Evolutionary conservation across 1,140 invertebrate genomes (phyloP), one percentile per base, ranked within the genome.

Genomic region (Atta cephalotes): DNA sequence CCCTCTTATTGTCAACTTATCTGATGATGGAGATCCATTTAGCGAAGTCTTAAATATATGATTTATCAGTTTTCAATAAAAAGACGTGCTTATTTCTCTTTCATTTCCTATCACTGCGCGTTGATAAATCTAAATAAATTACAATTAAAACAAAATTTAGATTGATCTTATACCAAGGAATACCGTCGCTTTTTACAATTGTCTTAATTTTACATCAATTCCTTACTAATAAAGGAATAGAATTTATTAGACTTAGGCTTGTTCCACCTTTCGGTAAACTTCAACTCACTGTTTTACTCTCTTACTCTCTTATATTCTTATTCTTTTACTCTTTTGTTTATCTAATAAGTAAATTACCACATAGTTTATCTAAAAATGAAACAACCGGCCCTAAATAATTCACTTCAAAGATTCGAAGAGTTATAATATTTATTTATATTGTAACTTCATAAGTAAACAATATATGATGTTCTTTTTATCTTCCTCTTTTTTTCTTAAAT

Each of bases 1-100:
- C 18, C 60, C 49, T 53, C 18, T 82, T 74, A 74, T 51, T 86
- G 53, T 80, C 63, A 72, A 82, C 25, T 65, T 82, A 63, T 86
- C 16, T 51, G 21, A 81, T 18, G 39, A 25, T 78, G 82, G 14
- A 56, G 39, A 66, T 77, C 18, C 65, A 78, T 79, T 84, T 58
- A 74, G 56, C 21, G 49, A 84, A 84, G n/a, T 87, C 79, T 82
- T 74, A 76, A 87, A 72, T 84, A 87, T 66, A 84, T 84, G 60
- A 74, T 66, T 56, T 70, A 66, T 72, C 79, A 72, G 45, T 74
- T 87, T 87, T 66, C 86, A 87, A 87, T 72, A 87, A 72, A 63
- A 51, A 21, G 3, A 53, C 18, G 6, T 18, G 51, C 35, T 65
- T 53, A 84, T 35, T 76, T 65, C 31, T 56, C 21, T 77, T 63